Conservation (phyloP, 2,888 invertebrate species). For the Ophraella communa region DNA sequence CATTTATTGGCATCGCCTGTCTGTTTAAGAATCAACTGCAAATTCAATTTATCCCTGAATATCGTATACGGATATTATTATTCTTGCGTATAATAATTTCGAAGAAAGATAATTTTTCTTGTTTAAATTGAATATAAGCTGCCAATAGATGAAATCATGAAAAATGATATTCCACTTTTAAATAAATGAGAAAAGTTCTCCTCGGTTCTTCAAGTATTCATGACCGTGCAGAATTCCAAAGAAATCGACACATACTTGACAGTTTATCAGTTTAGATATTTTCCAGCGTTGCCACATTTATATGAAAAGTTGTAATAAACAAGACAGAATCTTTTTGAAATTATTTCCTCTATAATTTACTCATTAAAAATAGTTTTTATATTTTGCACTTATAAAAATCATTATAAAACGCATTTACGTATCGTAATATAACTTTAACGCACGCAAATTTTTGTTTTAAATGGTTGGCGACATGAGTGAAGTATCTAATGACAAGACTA, state of each 20-base stretch:
- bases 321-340: too few relatives aligned
- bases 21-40: not conserved
- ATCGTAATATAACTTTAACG: too few relatives aligned
- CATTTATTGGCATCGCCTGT: too few relatives aligned
- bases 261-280: not conserved
- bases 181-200: slow-evolving; percentile 53
- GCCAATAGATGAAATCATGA: slow-evolving; percentile 37
- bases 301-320: too few relatives aligned
- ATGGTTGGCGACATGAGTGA: too few relatives aligned
- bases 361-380: too few relatives aligned
- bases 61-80: not conserved
- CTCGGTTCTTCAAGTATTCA: slow-evolving; percentile 55
- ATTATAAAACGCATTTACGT: too few relatives aligned
- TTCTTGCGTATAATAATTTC: not conserved
- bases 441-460: too few relatives aligned
- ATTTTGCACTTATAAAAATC: too few relatives aligned
- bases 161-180: slow-evolving; percentile 50
- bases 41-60: not conserved
- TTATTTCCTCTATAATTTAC: too few relatives aligned
- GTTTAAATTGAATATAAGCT: slow-evolving; percentile 22
- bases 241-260: slow-evolving; percentile 18
- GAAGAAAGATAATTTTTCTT: slow-evolving; percentile 10
- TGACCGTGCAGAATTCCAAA: slow-evolving; percentile 47
- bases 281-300: not conserved
- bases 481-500: too few relatives aligned